Conservation (phyloP, 2,888 invertebrate genomes). For the Sclerodermus sp. region DNA sequence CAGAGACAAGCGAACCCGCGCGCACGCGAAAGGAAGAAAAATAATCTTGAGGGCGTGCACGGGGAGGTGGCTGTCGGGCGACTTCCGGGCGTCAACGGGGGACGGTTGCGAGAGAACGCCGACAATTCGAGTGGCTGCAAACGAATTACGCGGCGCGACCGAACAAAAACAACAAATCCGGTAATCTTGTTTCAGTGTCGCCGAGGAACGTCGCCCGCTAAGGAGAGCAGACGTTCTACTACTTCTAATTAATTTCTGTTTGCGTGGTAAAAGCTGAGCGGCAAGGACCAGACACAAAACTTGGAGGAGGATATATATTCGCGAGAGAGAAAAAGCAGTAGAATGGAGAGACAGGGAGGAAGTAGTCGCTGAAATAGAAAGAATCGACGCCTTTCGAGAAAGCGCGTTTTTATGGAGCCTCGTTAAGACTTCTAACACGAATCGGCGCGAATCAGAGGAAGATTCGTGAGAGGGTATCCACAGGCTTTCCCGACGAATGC, state of each 20-base stretch:
- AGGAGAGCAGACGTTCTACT: conserved; percentile 26
- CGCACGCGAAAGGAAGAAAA: conserved; percentile 30
- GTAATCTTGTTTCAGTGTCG: conserved; percentile 44
- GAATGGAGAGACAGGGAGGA: neutral
- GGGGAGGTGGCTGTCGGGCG: conserved; percentile 21
- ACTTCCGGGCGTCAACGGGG: conserved; percentile 32
- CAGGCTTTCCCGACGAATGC: too few species aligned
- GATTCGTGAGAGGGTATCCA: conserved; percentile 7
- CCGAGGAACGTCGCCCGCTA: conserved; percentile 16
- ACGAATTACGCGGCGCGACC: conserved; percentile 38
- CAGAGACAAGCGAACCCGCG: too few species aligned
- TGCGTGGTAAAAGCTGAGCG: conserved; percentile 15
- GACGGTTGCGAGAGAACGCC: conserved; percentile 11
- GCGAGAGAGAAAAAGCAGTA: conserved; percentile 1
- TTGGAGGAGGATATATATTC: conserved; percentile 11
- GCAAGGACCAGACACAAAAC: neutral
- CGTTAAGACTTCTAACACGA: conserved; percentile 28
- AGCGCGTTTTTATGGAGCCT: conserved; percentile 25
- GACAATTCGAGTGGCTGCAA: conserved; percentile 39
- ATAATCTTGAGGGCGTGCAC: conserved; percentile 14
- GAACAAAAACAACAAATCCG: conserved; percentile 42
- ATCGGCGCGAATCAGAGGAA: conserved; percentile 17
- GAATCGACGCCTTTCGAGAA: conserved; percentile 19
- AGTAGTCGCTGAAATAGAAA: neutral
- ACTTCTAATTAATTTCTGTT: conserved; percentile 45